Evolutionary conservation across 1,140 invertebrate species (phyloP), one percentile per base, ranked within the genome.

Genomic region (Campoletis sonorensis): DNA sequence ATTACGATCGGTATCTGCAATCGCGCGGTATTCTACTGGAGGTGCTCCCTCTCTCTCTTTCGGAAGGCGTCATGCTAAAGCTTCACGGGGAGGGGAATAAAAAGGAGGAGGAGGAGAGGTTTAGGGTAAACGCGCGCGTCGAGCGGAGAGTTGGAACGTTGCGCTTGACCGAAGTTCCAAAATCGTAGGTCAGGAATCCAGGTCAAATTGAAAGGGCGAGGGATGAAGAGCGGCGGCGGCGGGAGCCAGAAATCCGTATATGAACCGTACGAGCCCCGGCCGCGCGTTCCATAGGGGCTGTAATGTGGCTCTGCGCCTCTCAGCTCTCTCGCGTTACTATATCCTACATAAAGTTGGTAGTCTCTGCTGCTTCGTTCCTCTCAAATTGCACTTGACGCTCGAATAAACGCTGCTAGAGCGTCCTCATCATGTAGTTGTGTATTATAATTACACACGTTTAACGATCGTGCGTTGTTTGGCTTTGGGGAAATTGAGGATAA

Each of bases 181-280:
- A 78, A 78, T 78, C 75, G 75, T 78, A 78, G 75, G 58, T 78
- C 58, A 78, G 75, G 75, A 78, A 78, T 78, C 58, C 75, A 78
- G 75, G 75, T 78, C 75, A 68, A 68, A 26, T 30, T 21, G 11
- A 26, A 76, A 27, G 23, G 27, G n/a, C n/a, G n/a, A n/a, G n/a
- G n/a, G n/a, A n/a, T n/a, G 23, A 76, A 58, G 51, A 30, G 73
- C 37, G 16, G 26, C 51, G 75, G 51, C 51, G 54, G 23, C n/a
- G 21, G 70, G 40, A 75, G 58, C 33, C 68, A 26, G 40, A 49
- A 75, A 27, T n/a, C 8, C 72, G 58, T 51, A 76, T 49, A 49
- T 68, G 23, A n/a, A n/a, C n/a, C n/a, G n/a, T n/a, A n/a, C n/a
- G n/a, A n/a, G n/a, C n/a, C n/a, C n/a, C n/a, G n/a, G n/a, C n/a